A percentile compares a stretch with the other conserved stretches of the same genome.
Conservation (phyloP, 2,888 invertebrate genomes). For the Cylloceria caligata region DNA sequence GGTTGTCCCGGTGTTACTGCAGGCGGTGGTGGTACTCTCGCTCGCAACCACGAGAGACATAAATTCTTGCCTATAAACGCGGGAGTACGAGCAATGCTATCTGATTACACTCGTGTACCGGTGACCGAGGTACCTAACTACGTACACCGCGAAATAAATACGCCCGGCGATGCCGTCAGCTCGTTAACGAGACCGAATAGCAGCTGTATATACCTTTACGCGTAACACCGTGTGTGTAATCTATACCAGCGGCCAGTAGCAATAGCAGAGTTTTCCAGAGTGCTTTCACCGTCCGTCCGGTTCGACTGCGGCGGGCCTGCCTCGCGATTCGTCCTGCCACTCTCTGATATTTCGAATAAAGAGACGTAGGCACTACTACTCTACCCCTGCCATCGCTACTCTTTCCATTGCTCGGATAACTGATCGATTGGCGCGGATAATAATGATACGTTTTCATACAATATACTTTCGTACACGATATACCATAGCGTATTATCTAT, state of each 20-base stretch:
- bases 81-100: constrained; percentile 68
- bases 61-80: constrained; percentile 67
- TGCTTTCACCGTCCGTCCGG: constrained; percentile 54
- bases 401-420: constrained; percentile 52
- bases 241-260: constrained; percentile 55
- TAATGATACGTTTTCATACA: constrained; percentile 59
- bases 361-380: constrained; percentile 21
- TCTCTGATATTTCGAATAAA: constrained; percentile 44
- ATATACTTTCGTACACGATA: constrained; percentile 8
- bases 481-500: constrained; percentile 23
- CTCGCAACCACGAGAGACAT: constrained; percentile 51
- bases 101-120: constrained; percentile 67
- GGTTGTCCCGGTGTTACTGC: constrained; percentile 38
- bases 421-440: constrained; percentile 63
- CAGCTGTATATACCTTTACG: constrained; percentile 24
- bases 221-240: constrained; percentile 55
- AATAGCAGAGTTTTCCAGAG: constrained; percentile 58
- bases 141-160: constrained; percentile 66
- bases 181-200: constrained; percentile 58
- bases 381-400: background rate
- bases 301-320: constrained; percentile 16
- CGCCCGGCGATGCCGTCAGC: constrained; percentile 61
- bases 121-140: constrained; percentile 62
- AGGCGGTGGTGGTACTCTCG: constrained; percentile 34
- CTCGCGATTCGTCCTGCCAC: constrained; percentile 4